Evolutionary conservation across 2,113 vertebrate species (phyloP).

Genomic region (Pedetes capensis): DNA sequence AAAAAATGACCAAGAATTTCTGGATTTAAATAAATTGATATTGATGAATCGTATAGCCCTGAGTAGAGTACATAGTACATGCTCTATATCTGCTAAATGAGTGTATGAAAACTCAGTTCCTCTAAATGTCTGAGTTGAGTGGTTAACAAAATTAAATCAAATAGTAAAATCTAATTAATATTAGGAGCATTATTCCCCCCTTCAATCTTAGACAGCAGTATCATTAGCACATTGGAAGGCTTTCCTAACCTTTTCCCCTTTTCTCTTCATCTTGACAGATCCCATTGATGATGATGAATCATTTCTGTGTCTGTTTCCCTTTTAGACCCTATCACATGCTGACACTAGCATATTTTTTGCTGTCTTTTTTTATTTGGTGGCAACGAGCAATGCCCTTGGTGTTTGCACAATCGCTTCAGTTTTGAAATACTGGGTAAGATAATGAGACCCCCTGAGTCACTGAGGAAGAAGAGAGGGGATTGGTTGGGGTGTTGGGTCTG

Average conservation of each 20-base stretch:
- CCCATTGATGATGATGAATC: conserved; percentile 33
- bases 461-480: not conserved
- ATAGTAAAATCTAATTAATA: not conserved
- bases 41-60: not conserved
- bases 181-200: not conserved
- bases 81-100: not conserved
- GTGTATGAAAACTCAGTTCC: not conserved
- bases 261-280: not conserved
- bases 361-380: not conserved
- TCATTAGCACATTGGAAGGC: not conserved
- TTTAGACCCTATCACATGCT: not conserved
- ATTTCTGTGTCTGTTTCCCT: conserved; percentile 23
- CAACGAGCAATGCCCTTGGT: conserved; percentile 18
- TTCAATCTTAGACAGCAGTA: not conserved
- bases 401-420: conserved; percentile 13
- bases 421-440: conserved; percentile 49
- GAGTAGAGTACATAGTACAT: too few species aligned
- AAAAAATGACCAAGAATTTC: not conserved
- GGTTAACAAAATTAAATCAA: not conserved
- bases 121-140: not conserved
- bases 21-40: not conserved
- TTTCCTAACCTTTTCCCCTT: not conserved
- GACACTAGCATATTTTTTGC: conserved; percentile 27
- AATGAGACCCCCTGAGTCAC: conserved; percentile 64
- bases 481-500: not conserved